phyloP scores from a whole-genome alignment of 2,113 vertebrate genomes.

The Azemiops feae region DNA sequence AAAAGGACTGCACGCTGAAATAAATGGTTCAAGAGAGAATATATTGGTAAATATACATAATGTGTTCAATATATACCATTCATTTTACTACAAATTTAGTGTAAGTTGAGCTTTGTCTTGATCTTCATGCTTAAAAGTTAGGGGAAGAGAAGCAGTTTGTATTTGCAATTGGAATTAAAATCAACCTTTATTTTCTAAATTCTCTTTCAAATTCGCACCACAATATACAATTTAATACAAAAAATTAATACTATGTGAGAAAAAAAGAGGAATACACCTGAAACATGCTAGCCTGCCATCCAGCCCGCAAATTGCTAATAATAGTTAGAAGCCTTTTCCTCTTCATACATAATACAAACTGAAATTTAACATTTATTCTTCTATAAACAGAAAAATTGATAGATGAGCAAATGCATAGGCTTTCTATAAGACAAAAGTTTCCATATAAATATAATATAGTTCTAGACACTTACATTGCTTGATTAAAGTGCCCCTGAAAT shows the following conservation, averaged over 20 bases:
- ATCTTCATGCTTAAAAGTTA: neutral
- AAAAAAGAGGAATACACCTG: neutral
- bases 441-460: neutral
- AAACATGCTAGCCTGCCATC: constrained; percentile 21
- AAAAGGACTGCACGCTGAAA: neutral
- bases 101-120: neutral
- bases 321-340: neutral
- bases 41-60: neutral
- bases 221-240: neutral
- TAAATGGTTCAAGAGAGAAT: too few species aligned
- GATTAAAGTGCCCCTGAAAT: neutral
- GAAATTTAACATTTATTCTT: constrained; percentile 7
- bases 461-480: neutral
- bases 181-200: accelerated
- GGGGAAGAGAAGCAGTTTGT: neutral
- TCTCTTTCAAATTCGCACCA: neutral
- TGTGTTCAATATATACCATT: neutral
- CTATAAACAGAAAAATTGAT: neutral
- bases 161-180: constrained; percentile 1
- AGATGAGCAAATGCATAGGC: neutral
- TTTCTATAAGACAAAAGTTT: constrained; percentile 14
- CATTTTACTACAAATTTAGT: neutral
- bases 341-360: neutral
- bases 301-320: neutral
- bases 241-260: constrained; percentile 36